Conservation (phyloP, 2,797 vertebrate species). For the Catamblyrhynchus diadema region DNA sequence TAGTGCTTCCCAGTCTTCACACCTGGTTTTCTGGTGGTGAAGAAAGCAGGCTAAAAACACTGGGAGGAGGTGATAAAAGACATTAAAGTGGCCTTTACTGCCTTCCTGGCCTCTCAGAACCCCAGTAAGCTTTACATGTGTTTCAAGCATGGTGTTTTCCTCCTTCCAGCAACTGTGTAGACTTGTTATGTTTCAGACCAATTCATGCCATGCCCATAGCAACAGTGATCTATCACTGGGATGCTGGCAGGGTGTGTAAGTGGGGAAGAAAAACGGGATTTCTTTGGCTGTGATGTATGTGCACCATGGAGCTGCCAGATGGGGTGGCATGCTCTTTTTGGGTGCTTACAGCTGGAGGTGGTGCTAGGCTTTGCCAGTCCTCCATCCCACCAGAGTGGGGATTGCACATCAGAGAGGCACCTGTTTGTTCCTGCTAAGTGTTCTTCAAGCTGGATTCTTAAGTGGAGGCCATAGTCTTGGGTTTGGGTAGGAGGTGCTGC, state of each 20-base stretch:
- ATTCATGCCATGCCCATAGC: background rate
- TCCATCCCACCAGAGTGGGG: background rate
- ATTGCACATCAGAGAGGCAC: rapidly evolving
- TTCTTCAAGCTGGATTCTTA: background rate
- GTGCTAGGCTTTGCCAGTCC: background rate
- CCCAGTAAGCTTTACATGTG: background rate
- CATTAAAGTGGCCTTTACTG: background rate
- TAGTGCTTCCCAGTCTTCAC: background rate
- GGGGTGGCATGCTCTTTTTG: background rate
- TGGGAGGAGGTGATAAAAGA: background rate
- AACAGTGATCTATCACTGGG: background rate
- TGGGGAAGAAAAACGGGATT: background rate
- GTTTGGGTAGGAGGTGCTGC: background rate
- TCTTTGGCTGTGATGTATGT: background rate
- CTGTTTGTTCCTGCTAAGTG: background rate
- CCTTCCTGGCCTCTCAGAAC: background rate
- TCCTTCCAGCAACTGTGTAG: background rate
- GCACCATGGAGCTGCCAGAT: background rate
- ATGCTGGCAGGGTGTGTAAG: background rate
- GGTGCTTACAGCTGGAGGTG: background rate
- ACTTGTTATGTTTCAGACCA: background rate
- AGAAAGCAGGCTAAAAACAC: background rate
- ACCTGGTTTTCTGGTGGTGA: background rate
- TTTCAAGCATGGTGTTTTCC: background rate
- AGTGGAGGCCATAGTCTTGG: background rate